phyloP scores from a whole-genome alignment of 2,113 vertebrate species.

The Prochilodus magdalenae region DNA sequence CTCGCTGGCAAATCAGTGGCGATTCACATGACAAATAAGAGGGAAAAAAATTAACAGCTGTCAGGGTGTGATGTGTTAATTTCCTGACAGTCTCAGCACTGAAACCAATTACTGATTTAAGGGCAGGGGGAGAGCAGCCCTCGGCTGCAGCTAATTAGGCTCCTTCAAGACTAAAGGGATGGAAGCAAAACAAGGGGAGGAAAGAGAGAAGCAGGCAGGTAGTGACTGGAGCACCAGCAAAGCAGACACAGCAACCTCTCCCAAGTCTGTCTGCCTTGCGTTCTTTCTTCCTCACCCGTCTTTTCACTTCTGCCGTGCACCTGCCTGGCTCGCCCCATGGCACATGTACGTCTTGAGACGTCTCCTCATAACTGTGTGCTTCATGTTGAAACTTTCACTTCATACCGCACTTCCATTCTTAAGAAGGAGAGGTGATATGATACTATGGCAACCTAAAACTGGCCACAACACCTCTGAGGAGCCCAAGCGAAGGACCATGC shows the following conservation, averaged over 20 bases:
- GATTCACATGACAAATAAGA: constrained; percentile 95
- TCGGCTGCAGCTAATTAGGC: constrained; percentile 97
- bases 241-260: constrained; percentile 9
- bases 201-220: constrained; percentile 81
- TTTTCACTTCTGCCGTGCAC: background rate
- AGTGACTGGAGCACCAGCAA: constrained; percentile 61
- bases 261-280: background rate
- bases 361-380: background rate
- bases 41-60: constrained; percentile 96
- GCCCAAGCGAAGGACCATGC: too few species aligned
- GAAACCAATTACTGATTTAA: constrained; percentile 99
- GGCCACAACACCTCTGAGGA: too few species aligned
- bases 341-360: background rate
- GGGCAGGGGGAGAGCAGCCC: constrained; percentile 92
- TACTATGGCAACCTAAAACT: too few species aligned
- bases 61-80: constrained; percentile 99
- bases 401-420: too few species aligned
- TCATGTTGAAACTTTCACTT: too few species aligned
- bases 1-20: constrained; percentile 93
- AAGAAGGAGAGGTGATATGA: too few species aligned
- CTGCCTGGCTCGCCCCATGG: background rate
- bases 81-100: constrained; percentile 97
- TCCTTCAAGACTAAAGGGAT: constrained; percentile 97
- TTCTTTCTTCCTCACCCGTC: background rate
- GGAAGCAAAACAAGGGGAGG: constrained; percentile 92